Conservation (phyloP, 1,140 invertebrate species). For the Pseudachorutes palmiensis region DNA sequence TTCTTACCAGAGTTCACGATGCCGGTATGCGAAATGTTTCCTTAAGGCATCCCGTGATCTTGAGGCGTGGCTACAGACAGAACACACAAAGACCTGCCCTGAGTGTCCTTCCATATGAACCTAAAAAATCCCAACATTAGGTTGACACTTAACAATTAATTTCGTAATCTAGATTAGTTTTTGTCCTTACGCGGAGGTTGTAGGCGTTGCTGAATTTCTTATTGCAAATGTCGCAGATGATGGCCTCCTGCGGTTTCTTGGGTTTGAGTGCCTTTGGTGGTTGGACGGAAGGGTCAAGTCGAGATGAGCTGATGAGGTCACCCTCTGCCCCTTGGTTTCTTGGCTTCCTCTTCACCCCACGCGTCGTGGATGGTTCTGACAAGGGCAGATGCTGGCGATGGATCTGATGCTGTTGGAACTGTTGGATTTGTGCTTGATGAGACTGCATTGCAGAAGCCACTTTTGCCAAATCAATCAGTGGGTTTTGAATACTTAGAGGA, state of each 20-base stretch:
- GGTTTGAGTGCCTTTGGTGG: constrained; percentile 28
- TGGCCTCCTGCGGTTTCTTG: constrained; percentile 35
- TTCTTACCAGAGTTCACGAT: constrained; percentile 33
- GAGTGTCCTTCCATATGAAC: constrained; percentile 81
- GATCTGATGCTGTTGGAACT: constrained; percentile 3
- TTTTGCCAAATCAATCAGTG: constrained; percentile 34
- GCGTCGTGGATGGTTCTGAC: neutral
- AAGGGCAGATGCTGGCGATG: neutral
- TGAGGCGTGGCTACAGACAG: constrained; percentile 73
- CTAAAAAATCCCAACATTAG: constrained; percentile 17
- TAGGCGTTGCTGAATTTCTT: constrained; percentile 83
- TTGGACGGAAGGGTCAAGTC: constrained; percentile 18
- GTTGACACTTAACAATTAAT: neutral
- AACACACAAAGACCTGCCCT: constrained; percentile 68
- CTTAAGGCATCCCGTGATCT: constrained; percentile 72
- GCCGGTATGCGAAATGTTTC: constrained; percentile 71
- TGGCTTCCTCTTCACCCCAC: constrained; percentile 13
- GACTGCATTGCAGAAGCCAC: constrained; percentile 26
- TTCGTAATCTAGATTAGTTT: neutral
- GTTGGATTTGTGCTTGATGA: neutral
- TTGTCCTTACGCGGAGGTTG: constrained; percentile 57
- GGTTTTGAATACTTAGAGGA: constrained; percentile 23
- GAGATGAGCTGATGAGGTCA: constrained; percentile 30
- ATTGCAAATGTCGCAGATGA: constrained; percentile 72
- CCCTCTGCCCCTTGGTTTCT: constrained; percentile 22